Percentiles rank a stretch among this genome's conserved stretches.
These are phyloP conservation scores for Catharus minimus DNA, from an alignment of 2,113 vertebrate species.

Conservation along the genomic window DNA sequence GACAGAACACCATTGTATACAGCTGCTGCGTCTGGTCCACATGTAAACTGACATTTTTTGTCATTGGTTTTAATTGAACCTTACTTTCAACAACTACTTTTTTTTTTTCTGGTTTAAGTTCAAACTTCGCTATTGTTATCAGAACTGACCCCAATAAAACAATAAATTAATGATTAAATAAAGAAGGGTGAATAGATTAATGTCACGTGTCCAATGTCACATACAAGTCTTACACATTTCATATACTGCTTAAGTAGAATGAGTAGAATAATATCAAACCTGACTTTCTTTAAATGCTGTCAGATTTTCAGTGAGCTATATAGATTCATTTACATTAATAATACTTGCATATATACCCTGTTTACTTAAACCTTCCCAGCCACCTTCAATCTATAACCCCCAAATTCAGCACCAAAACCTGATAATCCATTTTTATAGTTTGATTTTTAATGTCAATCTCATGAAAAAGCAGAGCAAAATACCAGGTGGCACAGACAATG, in stretches of 20 bases:
- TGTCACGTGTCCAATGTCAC: rapidly evolving
- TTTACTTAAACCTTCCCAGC: neutral
- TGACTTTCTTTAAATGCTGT: neutral
- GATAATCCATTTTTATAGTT: neutral
- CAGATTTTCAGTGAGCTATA: neutral
- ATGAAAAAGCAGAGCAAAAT: neutral
- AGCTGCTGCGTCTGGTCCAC: neutral
- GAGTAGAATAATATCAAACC: neutral
- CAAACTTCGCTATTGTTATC: neutral
- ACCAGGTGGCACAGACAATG: neutral
- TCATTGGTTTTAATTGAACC: neutral
- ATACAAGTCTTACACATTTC: neutral
- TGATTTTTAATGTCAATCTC: neutral
- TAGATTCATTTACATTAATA: neutral
- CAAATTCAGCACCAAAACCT: neutral
- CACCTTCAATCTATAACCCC: neutral
- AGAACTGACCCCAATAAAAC: neutral
- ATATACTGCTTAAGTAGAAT: neutral
- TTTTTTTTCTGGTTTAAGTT: neutral
- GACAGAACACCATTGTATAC: neutral
- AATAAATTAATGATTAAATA: neutral
- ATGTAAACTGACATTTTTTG: neutral
- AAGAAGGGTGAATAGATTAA: neutral
- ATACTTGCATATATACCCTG: neutral
- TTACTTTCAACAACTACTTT: neutral